phyloP scores from a whole-genome alignment of 2,113 vertebrate species.

The Petromus typicus region DNA sequence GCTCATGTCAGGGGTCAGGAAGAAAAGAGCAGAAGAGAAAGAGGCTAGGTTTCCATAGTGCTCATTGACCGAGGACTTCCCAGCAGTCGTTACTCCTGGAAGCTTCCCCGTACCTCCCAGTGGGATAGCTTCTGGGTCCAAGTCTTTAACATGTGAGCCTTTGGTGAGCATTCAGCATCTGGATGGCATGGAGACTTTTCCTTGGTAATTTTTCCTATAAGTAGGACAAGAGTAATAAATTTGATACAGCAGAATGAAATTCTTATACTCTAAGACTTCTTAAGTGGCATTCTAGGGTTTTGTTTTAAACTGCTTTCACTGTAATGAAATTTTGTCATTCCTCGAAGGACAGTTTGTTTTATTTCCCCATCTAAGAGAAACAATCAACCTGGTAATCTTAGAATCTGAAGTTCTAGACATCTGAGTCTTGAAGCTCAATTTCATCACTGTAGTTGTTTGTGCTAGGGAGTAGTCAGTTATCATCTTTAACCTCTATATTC shows the following conservation, averaged over 20 bases:
- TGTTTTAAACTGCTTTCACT: conserved; percentile 15
- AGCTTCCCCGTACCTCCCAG: not conserved
- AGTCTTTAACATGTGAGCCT: not conserved
- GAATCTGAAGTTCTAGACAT: not conserved
- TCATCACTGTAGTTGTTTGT: not conserved
- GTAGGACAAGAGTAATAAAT: not conserved
- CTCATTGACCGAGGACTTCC: not conserved
- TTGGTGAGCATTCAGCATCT: not conserved
- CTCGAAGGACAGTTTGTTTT: not conserved
- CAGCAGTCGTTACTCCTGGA: not conserved
- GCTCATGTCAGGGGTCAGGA: not conserved
- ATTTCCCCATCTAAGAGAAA: not conserved
- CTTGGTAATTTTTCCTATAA: not conserved
- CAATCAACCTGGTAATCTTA: not conserved
- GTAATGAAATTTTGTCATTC: not conserved
- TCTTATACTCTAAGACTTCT: not conserved
- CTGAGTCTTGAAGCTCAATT: not conserved
- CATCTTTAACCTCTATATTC: not conserved
- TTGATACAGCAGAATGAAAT: conserved; percentile 6
- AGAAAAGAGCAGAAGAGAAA: not conserved
- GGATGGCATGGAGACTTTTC: not conserved
- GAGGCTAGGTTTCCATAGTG: not conserved
- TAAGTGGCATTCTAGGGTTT: not conserved
- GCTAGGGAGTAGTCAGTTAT: not conserved
- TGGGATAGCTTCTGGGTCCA: no score